These are phyloP conservation scores for Neria commutata DNA, from an alignment of 2,888 invertebrate species.

Conservation along the genomic window DNA sequence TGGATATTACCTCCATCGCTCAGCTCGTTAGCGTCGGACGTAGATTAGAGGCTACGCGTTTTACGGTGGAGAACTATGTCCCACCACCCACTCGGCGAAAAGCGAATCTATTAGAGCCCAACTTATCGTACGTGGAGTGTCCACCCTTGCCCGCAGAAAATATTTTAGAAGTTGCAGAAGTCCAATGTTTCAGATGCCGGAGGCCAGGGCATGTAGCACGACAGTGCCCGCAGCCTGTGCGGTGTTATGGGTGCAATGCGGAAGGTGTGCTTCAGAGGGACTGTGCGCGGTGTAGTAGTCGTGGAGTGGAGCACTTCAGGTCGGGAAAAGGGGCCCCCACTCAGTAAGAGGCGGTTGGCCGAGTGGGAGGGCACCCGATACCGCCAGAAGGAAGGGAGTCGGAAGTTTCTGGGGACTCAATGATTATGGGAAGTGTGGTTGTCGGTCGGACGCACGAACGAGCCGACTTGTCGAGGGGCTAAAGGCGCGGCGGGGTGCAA, in stretches of 20 bases:
- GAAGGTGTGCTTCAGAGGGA: not conserved
- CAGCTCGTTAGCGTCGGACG: not conserved
- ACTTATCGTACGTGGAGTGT: not conserved
- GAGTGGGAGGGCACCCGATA: not conserved
- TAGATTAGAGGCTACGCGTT: not conserved
- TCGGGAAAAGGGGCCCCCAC: conserved; percentile 4
- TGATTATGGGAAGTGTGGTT: not conserved
- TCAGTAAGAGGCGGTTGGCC: not conserved
- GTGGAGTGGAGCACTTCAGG: no score
- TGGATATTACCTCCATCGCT: not conserved
- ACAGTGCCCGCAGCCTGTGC: conserved; percentile 4
- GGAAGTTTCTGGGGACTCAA: no score
- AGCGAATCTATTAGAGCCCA: not conserved
- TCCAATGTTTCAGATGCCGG: not conserved
- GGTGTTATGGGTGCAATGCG: conserved; percentile 10
- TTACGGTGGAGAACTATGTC: not conserved
- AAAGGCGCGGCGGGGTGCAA: conserved; percentile 16
- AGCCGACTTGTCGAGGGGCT: conserved; percentile 19
- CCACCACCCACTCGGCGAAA: not conserved
- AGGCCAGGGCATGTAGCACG: conserved; percentile 1
- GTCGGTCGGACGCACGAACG: not conserved
- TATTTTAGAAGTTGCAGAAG: not conserved
- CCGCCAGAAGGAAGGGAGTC: not conserved
- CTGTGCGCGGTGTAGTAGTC: not conserved
- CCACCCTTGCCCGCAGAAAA: not conserved